Base-by-base conservation (phyloP, 2,888 invertebrate genomes). In the Dryococelus australis region DNA sequence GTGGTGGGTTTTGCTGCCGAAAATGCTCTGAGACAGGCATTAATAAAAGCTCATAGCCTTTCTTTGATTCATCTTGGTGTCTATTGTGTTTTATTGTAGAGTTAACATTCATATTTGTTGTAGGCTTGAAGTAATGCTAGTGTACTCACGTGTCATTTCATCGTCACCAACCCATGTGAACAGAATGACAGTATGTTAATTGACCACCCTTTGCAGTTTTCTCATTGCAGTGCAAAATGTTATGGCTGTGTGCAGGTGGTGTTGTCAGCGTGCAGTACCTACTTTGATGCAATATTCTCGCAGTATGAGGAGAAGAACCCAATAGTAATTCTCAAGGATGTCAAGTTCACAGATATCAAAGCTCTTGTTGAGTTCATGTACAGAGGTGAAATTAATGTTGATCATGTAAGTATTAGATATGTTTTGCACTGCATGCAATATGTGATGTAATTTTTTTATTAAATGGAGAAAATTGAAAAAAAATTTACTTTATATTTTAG, bases 351-450 rank as follows among this genome's bases (percentile, higher is more conserved):
- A 90, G 98, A 98, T 93, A 95, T 98, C 91, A 96, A 96, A 92
- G 97, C 97, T 89, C 94, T 98, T 90, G 96, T 98, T 87, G 97
- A 98, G 92, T 98, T 98, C 92, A 98, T 98, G 98, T 98, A 98
- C 93, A 97, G 97, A 91, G 98, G 98, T 89, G 98, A 98, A 94
- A 98, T 98, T 92, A 98, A 97, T 93, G 98, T 98, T 88, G 97
- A 97, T 91, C 97, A 98, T 93, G 98, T 98, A 92, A 96, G 96
- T 95, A 65, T 20, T 90, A 87, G n/a, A 78, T 35, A 10, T 51
- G n/a, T 47, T 43, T 53, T 65, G 20, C 24, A 2, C 65, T 51
- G 51, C 12, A 8, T 51, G 51, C 8, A 51, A 35, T 35, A 35
- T 35, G 35, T 35, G 35, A 35, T 4, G 35, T 35, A 35, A 35